phyloP scores from a whole-genome alignment of 2,113 vertebrate species.

The Psittacus erithacus region DNA sequence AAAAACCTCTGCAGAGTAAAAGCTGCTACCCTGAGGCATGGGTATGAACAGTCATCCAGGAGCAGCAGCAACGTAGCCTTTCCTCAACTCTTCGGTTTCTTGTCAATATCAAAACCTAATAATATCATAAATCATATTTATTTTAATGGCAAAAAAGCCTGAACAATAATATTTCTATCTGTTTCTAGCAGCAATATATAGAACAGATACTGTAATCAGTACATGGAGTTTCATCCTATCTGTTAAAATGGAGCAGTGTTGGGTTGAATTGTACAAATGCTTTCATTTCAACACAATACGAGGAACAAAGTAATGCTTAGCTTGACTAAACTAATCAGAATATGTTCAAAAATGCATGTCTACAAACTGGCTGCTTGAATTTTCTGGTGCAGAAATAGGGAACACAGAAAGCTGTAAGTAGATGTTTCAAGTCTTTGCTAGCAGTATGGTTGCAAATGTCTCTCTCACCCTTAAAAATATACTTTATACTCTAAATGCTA shows the following conservation, averaged over 20 bases:
- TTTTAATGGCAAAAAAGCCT: not conserved
- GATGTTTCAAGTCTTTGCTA: not conserved
- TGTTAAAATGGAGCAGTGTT: not conserved
- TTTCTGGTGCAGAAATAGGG: not conserved
- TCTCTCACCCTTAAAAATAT: not conserved
- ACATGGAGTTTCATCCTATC: fast-evolving
- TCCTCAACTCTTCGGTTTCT: not conserved
- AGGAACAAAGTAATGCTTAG: not conserved
- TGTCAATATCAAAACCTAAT: not conserved
- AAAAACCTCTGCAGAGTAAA: not conserved
- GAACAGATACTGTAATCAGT: not conserved
- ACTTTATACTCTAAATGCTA: not conserved
- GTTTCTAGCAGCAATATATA: not conserved
- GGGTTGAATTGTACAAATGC: not conserved
- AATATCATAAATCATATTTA: not conserved
- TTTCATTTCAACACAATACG: not conserved
- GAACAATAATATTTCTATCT: not conserved
- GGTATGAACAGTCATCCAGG: not conserved
- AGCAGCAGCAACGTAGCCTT: not conserved
- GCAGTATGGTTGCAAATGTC: not conserved
- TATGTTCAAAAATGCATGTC: not conserved
- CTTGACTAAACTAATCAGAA: not conserved
- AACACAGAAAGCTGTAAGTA: not conserved
- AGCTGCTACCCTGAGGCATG: not conserved
- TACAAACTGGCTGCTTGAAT: not conserved